Base-by-base conservation (phyloP, 2,888 invertebrate genomes). In the Eupithecia insigniata region DNA sequence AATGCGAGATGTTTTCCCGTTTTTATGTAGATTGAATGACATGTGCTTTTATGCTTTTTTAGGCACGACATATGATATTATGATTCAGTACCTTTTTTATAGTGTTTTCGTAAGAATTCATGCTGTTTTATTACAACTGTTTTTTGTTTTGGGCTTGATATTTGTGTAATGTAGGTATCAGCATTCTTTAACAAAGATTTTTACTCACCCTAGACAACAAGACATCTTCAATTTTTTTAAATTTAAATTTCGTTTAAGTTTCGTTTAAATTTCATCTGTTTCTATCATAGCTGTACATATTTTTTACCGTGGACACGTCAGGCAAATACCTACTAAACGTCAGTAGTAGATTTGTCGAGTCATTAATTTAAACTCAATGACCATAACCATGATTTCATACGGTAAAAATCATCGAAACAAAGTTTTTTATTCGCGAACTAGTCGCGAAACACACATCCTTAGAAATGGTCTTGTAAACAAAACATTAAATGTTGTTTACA, bases 21-120 rank as follows among this genome's bases (percentile, higher is more conserved):
- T 66, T 70, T 71, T 71, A 66, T 69, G 73, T 51, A 68, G 67
- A 73, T 69, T 72, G 72, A 69, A 60, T 68, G 70, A 68, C 51
- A 66, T 60, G 60, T 64, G 73, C 60, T 46, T 66, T 71, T 70
- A 43, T 39, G 39, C 39, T 66, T 43, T 69, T 73, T 66, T 39
- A 65, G 70, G 30, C 34, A 51, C 14, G 51, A 62, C 18, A 64
- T 62, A 34, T 36, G 36, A 67, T 66, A 43, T 66, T 66, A 71
- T 36, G 67, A 67, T 55, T 28, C 51, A 71, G 61, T 68, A n/a
- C 39, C 18, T 67, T 67, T n/a, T 36, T 36, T 64, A 12, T 34
- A 22, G 36, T 36, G 64, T 64, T 64, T 64, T 36, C 10, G 36
- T 39, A 26, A 64, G 26, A 26, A 51, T 22, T 22, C 32, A 22